Percentiles rank a stretch among this genome's conserved stretches.
These are phyloP conservation scores for Myiotriccus ornatus DNA, from an alignment of 2,797 vertebrate species.

Conservation along the genomic window DNA sequence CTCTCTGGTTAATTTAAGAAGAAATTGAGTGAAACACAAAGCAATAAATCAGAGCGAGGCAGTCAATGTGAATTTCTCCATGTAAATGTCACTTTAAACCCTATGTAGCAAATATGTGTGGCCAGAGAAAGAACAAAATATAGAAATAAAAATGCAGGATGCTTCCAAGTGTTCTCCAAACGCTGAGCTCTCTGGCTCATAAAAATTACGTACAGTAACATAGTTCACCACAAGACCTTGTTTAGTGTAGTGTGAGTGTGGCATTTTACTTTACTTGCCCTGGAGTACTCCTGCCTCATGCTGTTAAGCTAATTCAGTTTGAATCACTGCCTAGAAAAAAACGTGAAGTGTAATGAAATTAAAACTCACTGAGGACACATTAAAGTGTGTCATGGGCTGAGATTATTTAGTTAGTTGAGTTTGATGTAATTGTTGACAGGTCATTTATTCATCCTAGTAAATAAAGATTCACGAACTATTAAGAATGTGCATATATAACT, in stretches of 20 bases:
- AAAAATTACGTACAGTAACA: slow-evolving; percentile 36
- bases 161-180: neutral
- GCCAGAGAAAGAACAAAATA: neutral
- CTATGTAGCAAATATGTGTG: neutral
- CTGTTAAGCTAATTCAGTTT: slow-evolving; percentile 52
- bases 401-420: slow-evolving; percentile 33
- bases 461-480: slow-evolving; percentile 70
- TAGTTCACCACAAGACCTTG: slow-evolving; percentile 5
- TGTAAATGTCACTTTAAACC: slow-evolving; percentile 44
- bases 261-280: slow-evolving; percentile 21
- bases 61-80: slow-evolving; percentile 6
- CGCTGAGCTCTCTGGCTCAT: neutral
- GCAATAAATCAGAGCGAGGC: slow-evolving; percentile 64
- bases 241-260: neutral
- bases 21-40: slow-evolving; percentile 65
- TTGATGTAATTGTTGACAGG: slow-evolving; percentile 39
- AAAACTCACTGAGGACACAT: slow-evolving; percentile 17
- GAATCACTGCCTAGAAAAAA: slow-evolving; percentile 40
- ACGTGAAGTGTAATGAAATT: slow-evolving; percentile 20
- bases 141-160: neutral
- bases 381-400: neutral
- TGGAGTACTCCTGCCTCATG: slow-evolving; percentile 37
- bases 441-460: slow-evolving; percentile 58
- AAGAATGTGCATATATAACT: slow-evolving; percentile 68
- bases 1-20: slow-evolving; percentile 71